Base-by-base conservation (phyloP, 2,113 vertebrate species). In the Archilochus colubris region DNA sequence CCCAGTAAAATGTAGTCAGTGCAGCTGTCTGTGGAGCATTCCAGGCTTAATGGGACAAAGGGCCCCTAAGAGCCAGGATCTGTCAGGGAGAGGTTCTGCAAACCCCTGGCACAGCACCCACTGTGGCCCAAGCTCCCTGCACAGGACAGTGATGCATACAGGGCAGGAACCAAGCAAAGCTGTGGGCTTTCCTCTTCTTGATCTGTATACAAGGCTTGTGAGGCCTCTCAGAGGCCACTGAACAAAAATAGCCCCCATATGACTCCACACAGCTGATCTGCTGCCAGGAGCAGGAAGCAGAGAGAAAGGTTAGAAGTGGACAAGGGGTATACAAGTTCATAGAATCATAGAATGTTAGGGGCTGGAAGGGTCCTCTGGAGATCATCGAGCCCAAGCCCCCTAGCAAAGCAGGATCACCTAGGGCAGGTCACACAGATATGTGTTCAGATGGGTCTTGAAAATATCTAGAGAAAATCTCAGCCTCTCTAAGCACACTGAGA, bases 31-130 rank as follows among this genome's bases (percentile, higher is more conserved):
- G 30, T 5, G 24, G 53, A 59, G 51, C 20, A 22, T 16, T 67
- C 43, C 3, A 6, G 64, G 24, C 38, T 20, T 30, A 24, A 3
- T 0, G 3, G 67, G 38, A 58, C 2, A 2, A 73, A 79, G 24
- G 11, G 11, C 5, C 6, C 25, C 54, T 10, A 21, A 53, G 0
- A 0, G 58, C 27, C 54, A 79, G 33, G 15, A 58, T 61, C 19
- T 53, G 28, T 40, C 1, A 2, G 3, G 4, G 38, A 4, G 11
- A 80, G 50, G 44, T 4, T 72, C 44, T 75, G 64, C 44, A 76
- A 19, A 38, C 1, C 18, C 24, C 20, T 2, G 0, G n/a, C 43
- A 53, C 5, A 54, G 54, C 40, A 48, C 31, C 23, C 57, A 44
- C 31, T 0, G 0, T 27, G 43, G 13, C 30, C 67, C 62, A n/a